Evolutionary conservation across 2,113 vertebrate genomes (phyloP).

Genomic region (Scomber japonicus): DNA sequence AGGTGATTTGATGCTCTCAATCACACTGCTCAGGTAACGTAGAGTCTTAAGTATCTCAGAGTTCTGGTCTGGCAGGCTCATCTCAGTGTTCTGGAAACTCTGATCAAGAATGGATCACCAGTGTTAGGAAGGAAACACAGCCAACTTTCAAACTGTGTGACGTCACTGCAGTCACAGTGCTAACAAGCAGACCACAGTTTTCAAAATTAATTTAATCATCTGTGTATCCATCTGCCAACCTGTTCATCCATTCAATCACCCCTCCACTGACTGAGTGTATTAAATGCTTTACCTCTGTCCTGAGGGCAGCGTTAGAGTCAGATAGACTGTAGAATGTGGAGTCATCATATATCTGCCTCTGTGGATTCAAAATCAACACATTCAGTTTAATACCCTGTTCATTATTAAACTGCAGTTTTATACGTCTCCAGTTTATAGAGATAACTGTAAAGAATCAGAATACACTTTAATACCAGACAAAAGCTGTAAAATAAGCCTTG

Average conservation of each 20-base stretch:
- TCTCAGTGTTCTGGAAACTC: constrained; percentile 94
- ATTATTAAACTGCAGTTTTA: constrained; percentile 31
- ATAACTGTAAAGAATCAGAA: constrained; percentile 38
- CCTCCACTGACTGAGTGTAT: not conserved
- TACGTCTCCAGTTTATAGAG: constrained; percentile 19
- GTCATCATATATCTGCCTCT: constrained; percentile 90
- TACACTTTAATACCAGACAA: constrained; percentile 30
- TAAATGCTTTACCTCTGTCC: constrained; percentile 88
- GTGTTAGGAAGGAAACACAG: too few relatives aligned
- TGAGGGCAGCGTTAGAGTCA: constrained; percentile 84
- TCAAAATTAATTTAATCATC: too few relatives aligned
- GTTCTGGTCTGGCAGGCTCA: constrained; percentile 87
- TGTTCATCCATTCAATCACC: constrained; percentile 15
- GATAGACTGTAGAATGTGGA: constrained; percentile 86
- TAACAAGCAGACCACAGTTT: not conserved
- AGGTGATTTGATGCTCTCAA: constrained; percentile 93
- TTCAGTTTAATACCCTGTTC: constrained; percentile 14
- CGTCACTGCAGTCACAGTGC: not conserved
- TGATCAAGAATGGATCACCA: constrained; percentile 63
- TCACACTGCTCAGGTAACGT: constrained; percentile 91
- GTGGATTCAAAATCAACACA: constrained; percentile 64
- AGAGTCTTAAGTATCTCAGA: constrained; percentile 94
- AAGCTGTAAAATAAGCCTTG: constrained; percentile 44
- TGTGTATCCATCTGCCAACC: not conserved
- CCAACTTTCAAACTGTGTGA: not conserved